phyloP scores from a whole-genome alignment of 2,113 vertebrate genomes.

The Pseudonaja textilis region DNA sequence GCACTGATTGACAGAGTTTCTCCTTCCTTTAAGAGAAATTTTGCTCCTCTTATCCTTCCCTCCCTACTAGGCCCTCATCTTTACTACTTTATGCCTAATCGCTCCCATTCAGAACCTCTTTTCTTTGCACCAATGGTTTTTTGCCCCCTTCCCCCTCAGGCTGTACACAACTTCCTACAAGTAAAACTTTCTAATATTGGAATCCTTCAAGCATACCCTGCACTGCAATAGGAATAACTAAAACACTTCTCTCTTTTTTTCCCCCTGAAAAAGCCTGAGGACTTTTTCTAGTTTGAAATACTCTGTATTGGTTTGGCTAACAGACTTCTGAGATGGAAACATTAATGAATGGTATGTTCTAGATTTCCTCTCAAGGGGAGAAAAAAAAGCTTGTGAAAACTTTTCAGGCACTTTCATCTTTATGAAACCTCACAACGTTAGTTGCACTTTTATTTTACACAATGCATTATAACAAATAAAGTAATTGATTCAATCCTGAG shows the following conservation, averaged over 20 bases:
- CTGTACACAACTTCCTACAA: conserved; percentile 41
- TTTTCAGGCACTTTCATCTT: not conserved
- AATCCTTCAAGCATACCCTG: not conserved
- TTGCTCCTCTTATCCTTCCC: conserved; percentile 46
- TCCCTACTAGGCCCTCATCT: conserved; percentile 46
- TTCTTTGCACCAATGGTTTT: conserved; percentile 17
- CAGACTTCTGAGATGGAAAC: not conserved
- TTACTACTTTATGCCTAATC: conserved; percentile 53
- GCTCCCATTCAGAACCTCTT: conserved; percentile 40
- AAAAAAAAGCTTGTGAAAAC: not conserved
- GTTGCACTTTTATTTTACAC: not conserved
- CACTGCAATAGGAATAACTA: conserved; percentile 27
- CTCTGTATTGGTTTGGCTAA: conserved; percentile 20
- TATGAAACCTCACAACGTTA: not conserved
- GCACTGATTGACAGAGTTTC: conserved; percentile 27
- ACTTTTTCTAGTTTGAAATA: conserved; percentile 44
- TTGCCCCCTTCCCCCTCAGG: not conserved
- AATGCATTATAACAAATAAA: not conserved
- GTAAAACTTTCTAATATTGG: not conserved
- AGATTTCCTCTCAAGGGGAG: not conserved
- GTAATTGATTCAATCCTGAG: not conserved
- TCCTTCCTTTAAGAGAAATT: conserved; percentile 47
- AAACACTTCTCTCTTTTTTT: conserved; percentile 17
- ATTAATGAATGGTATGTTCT: not conserved
- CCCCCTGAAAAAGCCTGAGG: conserved; percentile 4